A percentile compares a stretch with the other conserved stretches of the same genome.
Conservation (phyloP, 2,888 invertebrate genomes). For the Diaperis boleti region DNA sequence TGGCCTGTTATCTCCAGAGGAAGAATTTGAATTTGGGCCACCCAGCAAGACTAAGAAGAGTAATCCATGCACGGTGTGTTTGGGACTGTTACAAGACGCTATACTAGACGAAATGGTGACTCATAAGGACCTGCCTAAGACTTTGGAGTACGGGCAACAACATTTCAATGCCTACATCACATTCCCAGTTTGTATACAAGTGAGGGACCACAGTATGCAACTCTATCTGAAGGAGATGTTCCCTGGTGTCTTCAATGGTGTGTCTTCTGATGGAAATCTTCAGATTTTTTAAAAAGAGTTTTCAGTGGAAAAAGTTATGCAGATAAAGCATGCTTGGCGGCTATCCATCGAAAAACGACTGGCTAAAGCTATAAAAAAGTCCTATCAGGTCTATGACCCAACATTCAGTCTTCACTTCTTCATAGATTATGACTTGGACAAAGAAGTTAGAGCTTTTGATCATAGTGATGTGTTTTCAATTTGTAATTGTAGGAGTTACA, state of each 20-base stretch:
- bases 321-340: conserved; percentile 10
- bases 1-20: conserved; percentile 11
- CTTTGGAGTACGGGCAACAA: neutral
- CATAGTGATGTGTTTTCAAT: neutral
- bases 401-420: conserved; percentile 25
- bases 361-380: conserved; percentile 2
- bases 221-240: conserved; percentile 7
- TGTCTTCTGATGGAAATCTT: neutral
- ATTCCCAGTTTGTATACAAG: conserved; percentile 9
- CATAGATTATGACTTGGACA: conserved; percentile 10
- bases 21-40: conserved; percentile 10
- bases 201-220: conserved; percentile 27
- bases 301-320: conserved; percentile 1
- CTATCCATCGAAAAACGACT: neutral
- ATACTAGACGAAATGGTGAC: conserved; percentile 6
- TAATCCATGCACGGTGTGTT: conserved; percentile 20
- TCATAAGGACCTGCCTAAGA: neutral
- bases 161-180: conserved; percentile 7
- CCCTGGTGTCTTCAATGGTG: conserved; percentile 8
- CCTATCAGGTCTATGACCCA: neutral
- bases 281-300: neutral
- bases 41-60: neutral
- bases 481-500: conserved; percentile 9
- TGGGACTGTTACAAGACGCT: conserved; percentile 11
- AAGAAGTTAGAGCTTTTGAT: conserved; percentile 15